Base-by-base conservation (phyloP, 2,113 vertebrate species). In the Ascaphus truei region DNA sequence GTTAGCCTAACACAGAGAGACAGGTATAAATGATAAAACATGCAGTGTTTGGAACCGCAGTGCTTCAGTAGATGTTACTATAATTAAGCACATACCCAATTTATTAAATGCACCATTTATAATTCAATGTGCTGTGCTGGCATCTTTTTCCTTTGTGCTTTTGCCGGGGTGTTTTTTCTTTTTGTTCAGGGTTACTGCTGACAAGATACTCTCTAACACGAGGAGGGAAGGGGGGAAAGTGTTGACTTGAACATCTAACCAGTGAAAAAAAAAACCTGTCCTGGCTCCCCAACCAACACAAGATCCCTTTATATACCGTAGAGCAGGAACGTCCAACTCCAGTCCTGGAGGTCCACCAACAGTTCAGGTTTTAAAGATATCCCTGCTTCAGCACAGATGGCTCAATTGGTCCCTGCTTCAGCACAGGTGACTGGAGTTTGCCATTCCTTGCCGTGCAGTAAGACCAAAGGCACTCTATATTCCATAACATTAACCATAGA, bases 121-220 rank as follows among this genome's bases (percentile, higher is more conserved):
- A 51, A 60, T 69, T 69, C 66, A 69, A 10, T 60, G 16, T 69
- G 66, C 66, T 69, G 56, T 13, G 56, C 33, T 60, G 26, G 66
- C 56, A 69, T 37, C 55, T 69, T 60, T 48, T 45, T n/a, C 7
- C 22, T 25, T 65, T 60, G 31, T 56, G 9, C 20, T n/a, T 45
- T 37, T 22, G 22, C 56, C 37, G 30, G 9, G 25, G 43, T 20
- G 18, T 16, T 59, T 50, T 47, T 68, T 55, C 41, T 36, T 27
- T 50, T 15, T 22, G 33, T 29, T 15, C 13, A 25, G 30, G 11
- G 64, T 34, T 69, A 51, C 31, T 69, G 66, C 66, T 69, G 66
- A 69, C 66, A 39, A 52, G 31, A 60, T 39, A 33, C 22, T 60
- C 48, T 68, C 41, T 34, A 26, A 22, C 16, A 37, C 66, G 27